Conservation (phyloP, 2,888 invertebrate genomes). For the Brachylomia viminalis region DNA sequence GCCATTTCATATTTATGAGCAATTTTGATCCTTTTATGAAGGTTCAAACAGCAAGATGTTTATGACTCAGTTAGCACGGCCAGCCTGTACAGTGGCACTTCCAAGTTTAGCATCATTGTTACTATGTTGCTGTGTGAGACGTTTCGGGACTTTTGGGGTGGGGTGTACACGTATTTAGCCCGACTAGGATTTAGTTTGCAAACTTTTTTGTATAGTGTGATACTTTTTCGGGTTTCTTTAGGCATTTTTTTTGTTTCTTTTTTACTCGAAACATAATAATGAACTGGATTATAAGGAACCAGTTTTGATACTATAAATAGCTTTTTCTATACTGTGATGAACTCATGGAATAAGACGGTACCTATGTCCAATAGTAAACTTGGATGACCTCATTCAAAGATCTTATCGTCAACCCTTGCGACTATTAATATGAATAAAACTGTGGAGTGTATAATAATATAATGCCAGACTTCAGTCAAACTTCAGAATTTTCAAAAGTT, state of each 20-base stretch:
- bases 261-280: background rate
- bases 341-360: background rate
- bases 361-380: background rate
- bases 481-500: background rate
- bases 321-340: background rate
- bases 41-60: slow-evolving; percentile 66
- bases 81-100: slow-evolving; percentile 51
- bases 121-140: slow-evolving; percentile 34
- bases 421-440: background rate
- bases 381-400: background rate
- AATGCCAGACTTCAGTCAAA: background rate
- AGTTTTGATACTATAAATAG: background rate
- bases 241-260: too few relatives aligned
- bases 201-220: slow-evolving; percentile 18
- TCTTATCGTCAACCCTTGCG: too few relatives aligned
- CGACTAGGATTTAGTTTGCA: slow-evolving; percentile 11
- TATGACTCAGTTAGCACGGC: slow-evolving; percentile 70
- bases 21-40: slow-evolving; percentile 76
- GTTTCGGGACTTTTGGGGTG: slow-evolving; percentile 37
- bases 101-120: slow-evolving; percentile 51
- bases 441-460: background rate
- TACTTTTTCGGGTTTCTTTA: slow-evolving; percentile 17
- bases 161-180: slow-evolving; percentile 37
- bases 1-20: slow-evolving; percentile 78
- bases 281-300: background rate